phyloP scores from a whole-genome alignment of 2,888 invertebrate genomes.

The Watsonalla cultraria region DNA sequence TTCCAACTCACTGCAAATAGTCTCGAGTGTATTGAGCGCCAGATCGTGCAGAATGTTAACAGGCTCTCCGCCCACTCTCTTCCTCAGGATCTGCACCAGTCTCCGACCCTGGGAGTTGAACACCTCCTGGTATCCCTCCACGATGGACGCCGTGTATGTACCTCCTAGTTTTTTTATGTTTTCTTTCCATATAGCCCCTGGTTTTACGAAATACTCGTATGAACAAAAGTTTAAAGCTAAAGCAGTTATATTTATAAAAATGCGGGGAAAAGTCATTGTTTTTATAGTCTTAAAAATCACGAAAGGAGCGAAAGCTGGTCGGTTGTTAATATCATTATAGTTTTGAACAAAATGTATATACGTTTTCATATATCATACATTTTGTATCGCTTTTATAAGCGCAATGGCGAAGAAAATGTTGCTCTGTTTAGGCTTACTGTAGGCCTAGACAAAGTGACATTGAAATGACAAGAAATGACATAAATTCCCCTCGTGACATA shows the following conservation, averaged over 20 bases:
- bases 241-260: too few relatives aligned
- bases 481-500: too few relatives aligned
- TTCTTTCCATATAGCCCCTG: conserved; percentile 50
- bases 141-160: conserved; percentile 39
- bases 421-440: too few relatives aligned
- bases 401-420: too few relatives aligned
- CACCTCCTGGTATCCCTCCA: conserved; percentile 45
- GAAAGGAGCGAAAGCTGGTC: too few relatives aligned
- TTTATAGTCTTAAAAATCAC: background rate
- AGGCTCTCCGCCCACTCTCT: conserved; percentile 33
- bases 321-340: too few relatives aligned
- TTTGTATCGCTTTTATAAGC: too few relatives aligned
- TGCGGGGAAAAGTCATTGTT: background rate
- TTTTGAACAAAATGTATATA: too few relatives aligned
- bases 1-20: conserved; percentile 52
- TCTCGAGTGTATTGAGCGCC: conserved; percentile 43
- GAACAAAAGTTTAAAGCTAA: too few relatives aligned
- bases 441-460: too few relatives aligned
- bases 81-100: conserved; percentile 30
- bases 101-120: conserved; percentile 45
- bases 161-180: conserved; percentile 52
- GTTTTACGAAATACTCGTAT: background rate
- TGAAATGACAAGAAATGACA: too few relatives aligned
- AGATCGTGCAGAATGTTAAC: conserved; percentile 42
- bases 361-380: too few relatives aligned